phyloP scores from a whole-genome alignment of 2,113 vertebrate species.

The Marmota flaviventris region DNA sequence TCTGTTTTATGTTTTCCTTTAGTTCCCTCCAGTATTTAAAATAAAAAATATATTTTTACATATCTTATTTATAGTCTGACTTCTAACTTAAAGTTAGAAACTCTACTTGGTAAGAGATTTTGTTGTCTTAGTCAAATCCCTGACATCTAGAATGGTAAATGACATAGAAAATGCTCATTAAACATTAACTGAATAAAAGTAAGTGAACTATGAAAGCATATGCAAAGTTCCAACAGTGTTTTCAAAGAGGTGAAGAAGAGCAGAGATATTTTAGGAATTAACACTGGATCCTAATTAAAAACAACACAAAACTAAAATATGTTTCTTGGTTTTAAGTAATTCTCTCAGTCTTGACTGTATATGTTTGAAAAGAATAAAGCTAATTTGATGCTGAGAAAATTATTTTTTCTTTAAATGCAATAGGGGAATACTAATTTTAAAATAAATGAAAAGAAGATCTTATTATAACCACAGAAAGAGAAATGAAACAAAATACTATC shows the following conservation, averaged over 20 bases:
- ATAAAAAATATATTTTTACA: neutral
- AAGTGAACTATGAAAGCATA: neutral
- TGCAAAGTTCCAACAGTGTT: neutral
- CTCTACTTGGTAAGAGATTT: neutral
- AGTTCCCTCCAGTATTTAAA: neutral
- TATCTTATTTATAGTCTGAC: neutral
- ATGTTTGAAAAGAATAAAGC: neutral
- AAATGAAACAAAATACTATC: conserved; percentile 2
- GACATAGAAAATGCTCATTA: neutral
- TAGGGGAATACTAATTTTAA: neutral
- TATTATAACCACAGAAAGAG: neutral
- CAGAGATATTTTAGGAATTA: neutral
- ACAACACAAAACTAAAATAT: neutral
- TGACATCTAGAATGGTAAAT: neutral
- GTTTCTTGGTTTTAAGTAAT: neutral
- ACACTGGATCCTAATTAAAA: neutral
- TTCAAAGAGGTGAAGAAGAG: neutral
- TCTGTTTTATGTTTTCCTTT: neutral
- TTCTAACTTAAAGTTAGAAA: neutral
- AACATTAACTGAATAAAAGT: neutral
- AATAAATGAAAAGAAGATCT: neutral
- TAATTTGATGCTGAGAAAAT: neutral
- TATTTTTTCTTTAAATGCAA: conserved; percentile 21
- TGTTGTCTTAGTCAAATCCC: neutral
- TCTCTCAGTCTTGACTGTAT: neutral